Evolutionary conservation across 1,140 invertebrate genomes (phyloP), one percentile per base, ranked within the genome.

Genomic region (Myzus persicae): DNA sequence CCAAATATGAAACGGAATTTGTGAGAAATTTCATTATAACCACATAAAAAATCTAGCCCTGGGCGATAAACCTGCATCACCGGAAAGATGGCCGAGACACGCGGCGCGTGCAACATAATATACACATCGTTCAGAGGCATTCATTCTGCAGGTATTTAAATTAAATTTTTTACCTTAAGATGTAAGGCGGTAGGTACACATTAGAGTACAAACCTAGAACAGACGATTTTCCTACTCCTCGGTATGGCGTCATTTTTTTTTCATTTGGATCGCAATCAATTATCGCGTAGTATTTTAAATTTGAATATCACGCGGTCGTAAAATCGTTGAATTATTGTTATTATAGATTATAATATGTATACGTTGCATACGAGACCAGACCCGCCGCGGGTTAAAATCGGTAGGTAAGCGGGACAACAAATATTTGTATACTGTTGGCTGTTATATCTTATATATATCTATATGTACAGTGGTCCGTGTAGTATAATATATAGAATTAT

Each of bases 371-470:
- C 59, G 18, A n/a, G 59, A 26, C 36, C 36, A 3, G 88, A 20
- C 40, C 36, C 88, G 88, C 48, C 48, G 88, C 88, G n/a, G 46
- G n/a, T 88, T 84, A 67, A 67, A 82, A 82, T 38, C 76, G 4
- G 48, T 24, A 9, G 36, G 88, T 2, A 54, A 38, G 36, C 31
- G 6, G 42, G 31, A 88, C 31, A 26, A 36, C 40, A 89, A 46
- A 89, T 89, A 51, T 51, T 89, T 54, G 36, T 89, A n/a, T 76
- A n/a, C 14, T 51, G 48, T 51, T 76, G 5, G 81, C 38, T 38
- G n/a, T 5, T 5, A 14, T 11, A 1, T 59, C 24, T 7, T 26
- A 7, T 26, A 54, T 8, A 26, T 54, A 26, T 1, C 26, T 26
- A 54, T 54, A 26, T 54, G 26, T 24, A 54, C 54, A 59, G 26